Conservation (phyloP, 1,140 invertebrate genomes). For the Zaprionus ghesquierei region DNA sequence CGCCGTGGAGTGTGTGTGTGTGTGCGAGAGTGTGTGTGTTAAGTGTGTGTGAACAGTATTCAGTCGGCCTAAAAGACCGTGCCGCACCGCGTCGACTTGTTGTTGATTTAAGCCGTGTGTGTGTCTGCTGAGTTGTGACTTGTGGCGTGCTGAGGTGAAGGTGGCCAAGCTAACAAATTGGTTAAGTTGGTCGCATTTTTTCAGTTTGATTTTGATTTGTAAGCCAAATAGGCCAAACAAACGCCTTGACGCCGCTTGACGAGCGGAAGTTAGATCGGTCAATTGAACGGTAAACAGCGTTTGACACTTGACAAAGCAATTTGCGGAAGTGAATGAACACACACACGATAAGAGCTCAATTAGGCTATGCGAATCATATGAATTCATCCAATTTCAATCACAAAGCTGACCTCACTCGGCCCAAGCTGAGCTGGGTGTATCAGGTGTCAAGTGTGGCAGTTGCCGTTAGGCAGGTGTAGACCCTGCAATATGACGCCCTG, state of each 20-base stretch:
- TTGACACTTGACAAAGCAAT: slow-evolving; percentile 58
- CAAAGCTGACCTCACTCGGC: slow-evolving; percentile 34
- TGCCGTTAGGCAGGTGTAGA: slow-evolving; percentile 34
- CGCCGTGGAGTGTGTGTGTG: not conserved
- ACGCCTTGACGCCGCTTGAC: slow-evolving; percentile 1
- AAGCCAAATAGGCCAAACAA: slow-evolving; percentile 36
- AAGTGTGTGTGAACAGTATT: slow-evolving; percentile 20
- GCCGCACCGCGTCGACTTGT: slow-evolving; percentile 14
- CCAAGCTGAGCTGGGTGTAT: too few species aligned
- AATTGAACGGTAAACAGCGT: slow-evolving; percentile 69
- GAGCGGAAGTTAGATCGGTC: slow-evolving; percentile 60
- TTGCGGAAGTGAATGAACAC: slow-evolving; percentile 51
- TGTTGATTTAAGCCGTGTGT: slow-evolving; percentile 65
- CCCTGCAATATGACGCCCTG: slow-evolving; percentile 68
- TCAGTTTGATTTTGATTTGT: slow-evolving; percentile 56
- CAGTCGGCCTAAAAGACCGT: slow-evolving; percentile 29
- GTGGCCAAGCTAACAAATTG: slow-evolving; percentile 62
- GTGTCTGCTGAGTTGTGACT: not conserved
- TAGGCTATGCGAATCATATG: slow-evolving; percentile 46
- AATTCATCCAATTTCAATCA: slow-evolving; percentile 24
- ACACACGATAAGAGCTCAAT: slow-evolving; percentile 47
- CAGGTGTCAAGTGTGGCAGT: slow-evolving; percentile 47
- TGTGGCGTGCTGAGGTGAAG: not conserved
- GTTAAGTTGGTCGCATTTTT: slow-evolving; percentile 60
- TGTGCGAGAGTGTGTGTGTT: slow-evolving; percentile 1